Evolutionary conservation across 2,888 invertebrate genomes (phyloP), one percentile per base, ranked within the genome.

Genomic region (Rhyacophila evoluta): DNA sequence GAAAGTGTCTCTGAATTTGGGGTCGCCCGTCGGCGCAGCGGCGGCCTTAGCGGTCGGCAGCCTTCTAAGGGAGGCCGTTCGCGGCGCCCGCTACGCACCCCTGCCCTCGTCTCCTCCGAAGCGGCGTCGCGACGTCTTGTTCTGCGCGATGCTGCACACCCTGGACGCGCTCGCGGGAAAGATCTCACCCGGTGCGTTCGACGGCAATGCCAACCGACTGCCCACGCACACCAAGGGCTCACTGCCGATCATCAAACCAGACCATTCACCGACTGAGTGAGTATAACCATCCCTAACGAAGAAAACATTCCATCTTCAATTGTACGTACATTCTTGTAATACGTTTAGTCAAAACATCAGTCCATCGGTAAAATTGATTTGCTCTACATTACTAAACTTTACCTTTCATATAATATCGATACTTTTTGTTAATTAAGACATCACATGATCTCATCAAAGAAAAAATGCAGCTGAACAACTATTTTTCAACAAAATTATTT

Each of bases 91-190:
- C 67, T 77, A 81, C 77, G 81, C 81, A 78, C 79, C 82, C 78
- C 78, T 79, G 72, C 80, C 79, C 77, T 73, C 74, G 36, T 15
- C 77, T 67, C 71, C 55, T 70, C 74, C 85, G 85, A 84, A 85
- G 86, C 88, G 90, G 89, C 88, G 89, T 87, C 87, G 87, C 83
- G 84, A 82, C 83, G 85, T 86, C 86, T 71, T 69, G 73, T 71
- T 88, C 89, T 89, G 89, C 89, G 89, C 87, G 84, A 96, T 96
- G 96, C 92, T 96, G 88, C 94, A 95, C 89, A 94, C 95, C 84
- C 90, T 96, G 89, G 95, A 95, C 91, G 94, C 94, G 87, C 92
- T 96, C 90, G 96, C 96, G 90, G 95, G 95, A 87, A 96, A 96
- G 89, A 94, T 96, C 88, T 95, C 96, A 87, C 95, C 96, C 86